phyloP scores from a whole-genome alignment of 2,113 vertebrate species.

The Paracanthobrama guichenoti region DNA sequence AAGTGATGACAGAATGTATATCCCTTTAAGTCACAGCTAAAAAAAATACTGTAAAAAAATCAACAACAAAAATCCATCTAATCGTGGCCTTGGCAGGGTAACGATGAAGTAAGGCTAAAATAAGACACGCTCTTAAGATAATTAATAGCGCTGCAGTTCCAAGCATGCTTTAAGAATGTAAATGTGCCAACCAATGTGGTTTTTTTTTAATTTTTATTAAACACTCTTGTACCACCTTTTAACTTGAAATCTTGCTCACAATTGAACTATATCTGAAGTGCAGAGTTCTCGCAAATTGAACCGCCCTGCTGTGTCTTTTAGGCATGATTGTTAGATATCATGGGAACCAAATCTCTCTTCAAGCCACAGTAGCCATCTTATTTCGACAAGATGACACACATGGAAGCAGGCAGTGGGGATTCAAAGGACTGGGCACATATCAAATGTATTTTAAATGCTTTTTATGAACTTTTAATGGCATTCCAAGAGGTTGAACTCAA shows the following conservation, averaged over 20 bases:
- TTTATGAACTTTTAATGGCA: slow-evolving; percentile 36
- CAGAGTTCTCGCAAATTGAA: neutral
- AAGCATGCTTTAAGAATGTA: neutral
- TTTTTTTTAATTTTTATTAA: neutral
- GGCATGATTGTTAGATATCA: neutral
- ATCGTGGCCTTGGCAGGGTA: slow-evolving; percentile 4
- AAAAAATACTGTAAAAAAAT: neutral
- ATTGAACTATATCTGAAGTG: slow-evolving; percentile 18
- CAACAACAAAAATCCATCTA: neutral
- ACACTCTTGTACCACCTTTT: neutral
- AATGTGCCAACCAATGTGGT: neutral
- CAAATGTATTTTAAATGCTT: slow-evolving; percentile 30
- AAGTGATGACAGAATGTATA: neutral
- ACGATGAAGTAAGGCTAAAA: neutral
- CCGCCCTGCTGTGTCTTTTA: neutral
- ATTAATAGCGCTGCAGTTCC: neutral
- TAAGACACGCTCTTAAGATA: slow-evolving; percentile 10
- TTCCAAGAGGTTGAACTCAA: neutral
- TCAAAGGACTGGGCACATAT: neutral
- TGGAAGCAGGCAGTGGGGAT: neutral
- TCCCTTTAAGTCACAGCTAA: neutral
- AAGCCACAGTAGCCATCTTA: slow-evolving; percentile 3
- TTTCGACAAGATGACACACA: slow-evolving; percentile 23
- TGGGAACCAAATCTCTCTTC: neutral
- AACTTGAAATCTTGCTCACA: neutral